Evolutionary conservation across 2,113 vertebrate species (phyloP), one percentile per base, ranked within the genome.

Genomic region (Quiscalus mexicanus): DNA sequence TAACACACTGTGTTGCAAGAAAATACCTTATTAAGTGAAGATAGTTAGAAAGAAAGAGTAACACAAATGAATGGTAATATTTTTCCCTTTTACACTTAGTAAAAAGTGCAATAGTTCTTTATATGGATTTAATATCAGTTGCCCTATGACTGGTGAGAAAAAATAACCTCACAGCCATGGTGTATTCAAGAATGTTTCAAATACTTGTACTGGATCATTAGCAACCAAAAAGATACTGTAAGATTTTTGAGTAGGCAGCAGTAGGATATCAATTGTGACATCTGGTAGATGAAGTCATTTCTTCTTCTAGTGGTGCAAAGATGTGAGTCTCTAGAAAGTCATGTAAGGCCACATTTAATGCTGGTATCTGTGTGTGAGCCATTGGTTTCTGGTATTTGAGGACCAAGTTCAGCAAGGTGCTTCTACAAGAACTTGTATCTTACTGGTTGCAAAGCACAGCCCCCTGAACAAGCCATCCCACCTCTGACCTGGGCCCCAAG

Each of bases 11-110:
- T 93, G 95, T 93, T 96, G 95, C 92, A 96, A 96, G 96, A 94
- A 97, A 98, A 97, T 97, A 96, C 45, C 95, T 97, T 97, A 97
- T 98, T 98, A 98, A 98, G 88, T 93, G 96, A 94, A 95, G 95
- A 96, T 89, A 97, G 95, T 98, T 97, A 97, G 95, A 95, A 96
- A 96, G 97, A 92, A 96, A 94, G 69, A 94, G 89, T 95, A 97
- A 97, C 95, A 91, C 71, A 97, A 97, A 97, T 74, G 90, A 97
- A 95, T 17, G 15, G 97, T 71, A 96, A 91, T 97, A 77, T 94
- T 85, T 92, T 96, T 93, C 79, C 91, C 81, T 80, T 87, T 95
- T 90, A 88, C 55, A 91, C 80, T 92, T 89, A 93, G 84, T 91
- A 95, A 97, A 97, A 97, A 89, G 64, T 86, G 94, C 70, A 94